Conservation (phyloP, 2,113 vertebrate species). For the Otis tarda region DNA sequence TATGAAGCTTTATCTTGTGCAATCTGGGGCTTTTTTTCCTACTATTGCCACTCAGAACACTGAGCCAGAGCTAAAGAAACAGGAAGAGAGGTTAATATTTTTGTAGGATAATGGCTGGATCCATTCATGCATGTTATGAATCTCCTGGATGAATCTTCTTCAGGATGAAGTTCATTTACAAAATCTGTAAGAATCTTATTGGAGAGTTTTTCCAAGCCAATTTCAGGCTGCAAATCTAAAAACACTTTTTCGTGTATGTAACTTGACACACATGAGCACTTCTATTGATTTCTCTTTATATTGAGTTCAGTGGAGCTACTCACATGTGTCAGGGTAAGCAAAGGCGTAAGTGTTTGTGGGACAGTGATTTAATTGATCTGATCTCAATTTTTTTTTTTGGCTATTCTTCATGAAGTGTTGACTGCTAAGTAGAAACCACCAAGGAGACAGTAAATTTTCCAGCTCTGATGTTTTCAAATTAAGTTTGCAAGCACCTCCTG, state of each 20-base stretch:
- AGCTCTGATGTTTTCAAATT: neutral
- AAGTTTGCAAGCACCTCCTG: neutral
- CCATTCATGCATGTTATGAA: neutral
- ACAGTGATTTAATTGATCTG: constrained; percentile 50
- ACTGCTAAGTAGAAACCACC: neutral
- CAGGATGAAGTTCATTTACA: neutral
- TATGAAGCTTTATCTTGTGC: neutral
- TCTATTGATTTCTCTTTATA: constrained; percentile 40
- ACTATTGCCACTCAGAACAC: neutral
- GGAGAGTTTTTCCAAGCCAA: neutral
- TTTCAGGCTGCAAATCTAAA: neutral
- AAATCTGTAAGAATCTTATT: neutral
- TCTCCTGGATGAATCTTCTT: neutral
- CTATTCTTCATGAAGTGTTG: neutral
- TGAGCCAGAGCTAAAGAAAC: neutral
- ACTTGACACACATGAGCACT: constrained; percentile 34
- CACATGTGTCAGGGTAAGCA: constrained; percentile 42
- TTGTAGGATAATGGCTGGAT: neutral
- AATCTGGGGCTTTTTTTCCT: neutral
- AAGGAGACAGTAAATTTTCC: neutral
- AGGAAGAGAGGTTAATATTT: neutral
- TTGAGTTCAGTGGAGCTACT: constrained; percentile 50
- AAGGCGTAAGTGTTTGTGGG: constrained; percentile 20
- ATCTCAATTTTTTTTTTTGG: neutral
- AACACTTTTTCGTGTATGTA: neutral